Evolutionary conservation across 2,113 vertebrate genomes (phyloP).

Genomic region (Onychorhynchus coronatus): DNA sequence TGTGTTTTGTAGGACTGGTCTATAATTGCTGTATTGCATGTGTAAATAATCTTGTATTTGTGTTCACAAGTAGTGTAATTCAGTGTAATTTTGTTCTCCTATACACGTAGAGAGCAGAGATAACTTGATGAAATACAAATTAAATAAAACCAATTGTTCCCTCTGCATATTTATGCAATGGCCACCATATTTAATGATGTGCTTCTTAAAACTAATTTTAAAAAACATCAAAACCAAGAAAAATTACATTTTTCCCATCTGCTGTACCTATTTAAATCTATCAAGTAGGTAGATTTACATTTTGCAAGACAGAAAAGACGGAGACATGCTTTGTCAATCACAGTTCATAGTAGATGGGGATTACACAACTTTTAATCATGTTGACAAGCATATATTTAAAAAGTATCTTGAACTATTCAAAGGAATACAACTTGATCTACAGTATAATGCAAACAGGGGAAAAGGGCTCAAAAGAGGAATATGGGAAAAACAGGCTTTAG

Average conservation of each 20-base stretch:
- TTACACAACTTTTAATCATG: not conserved
- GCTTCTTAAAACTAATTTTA: not conserved
- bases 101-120: not conserved
- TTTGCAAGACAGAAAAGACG: not conserved
- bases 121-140: not conserved
- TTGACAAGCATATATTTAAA: not conserved
- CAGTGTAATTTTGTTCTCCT: not conserved
- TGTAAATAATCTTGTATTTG: not conserved
- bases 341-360: not conserved
- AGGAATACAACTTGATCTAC: not conserved
- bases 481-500: not conserved
- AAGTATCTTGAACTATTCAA: not conserved
- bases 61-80: not conserved
- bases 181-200: not conserved
- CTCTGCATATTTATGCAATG: not conserved
- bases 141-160: not conserved
- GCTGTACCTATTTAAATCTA: not conserved
- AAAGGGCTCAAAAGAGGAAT: not conserved
- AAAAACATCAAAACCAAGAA: not conserved
- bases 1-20: not conserved
- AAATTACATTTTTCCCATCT: not conserved
- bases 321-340: not conserved
- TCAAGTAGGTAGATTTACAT: not conserved
- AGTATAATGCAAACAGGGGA: not conserved
- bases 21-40: not conserved